phyloP scores from a whole-genome alignment of 2,888 invertebrate genomes.

The Papilio demoleus region DNA sequence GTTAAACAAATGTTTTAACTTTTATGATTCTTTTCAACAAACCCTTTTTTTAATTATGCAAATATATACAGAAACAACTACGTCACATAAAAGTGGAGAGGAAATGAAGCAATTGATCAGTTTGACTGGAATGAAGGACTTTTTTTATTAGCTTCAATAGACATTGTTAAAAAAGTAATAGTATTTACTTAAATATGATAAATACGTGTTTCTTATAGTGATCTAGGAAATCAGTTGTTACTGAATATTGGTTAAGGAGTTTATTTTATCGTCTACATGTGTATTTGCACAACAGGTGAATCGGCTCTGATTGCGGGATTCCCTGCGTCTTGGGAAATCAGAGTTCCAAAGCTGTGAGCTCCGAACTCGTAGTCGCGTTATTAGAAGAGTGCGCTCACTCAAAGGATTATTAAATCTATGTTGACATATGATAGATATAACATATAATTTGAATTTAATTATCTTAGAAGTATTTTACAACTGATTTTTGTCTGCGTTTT shows the following conservation, averaged over 20 bases:
- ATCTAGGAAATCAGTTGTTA: not conserved
- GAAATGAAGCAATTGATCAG: slow-evolving; percentile 13
- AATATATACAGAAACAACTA: slow-evolving; percentile 22
- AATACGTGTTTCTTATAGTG: no score
- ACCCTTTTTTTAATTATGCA: slow-evolving; percentile 17
- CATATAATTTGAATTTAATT: no score
- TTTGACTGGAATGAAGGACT: not conserved
- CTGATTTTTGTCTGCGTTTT: no score
- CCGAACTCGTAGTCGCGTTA: not conserved
- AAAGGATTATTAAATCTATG: slow-evolving; percentile 1
- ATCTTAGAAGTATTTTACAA: no score
- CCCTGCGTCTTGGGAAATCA: slow-evolving; percentile 21
- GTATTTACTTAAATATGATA: no score
- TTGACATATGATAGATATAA: no score
- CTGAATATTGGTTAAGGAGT: not conserved
- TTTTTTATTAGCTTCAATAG: not conserved
- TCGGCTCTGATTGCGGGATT: slow-evolving; percentile 9
- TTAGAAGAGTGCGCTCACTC: slow-evolving; percentile 9
- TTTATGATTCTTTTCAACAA: slow-evolving; percentile 19
- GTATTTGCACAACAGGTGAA: slow-evolving; percentile 14
- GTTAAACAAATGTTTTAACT: slow-evolving; percentile 27
- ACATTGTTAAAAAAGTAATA: no score
- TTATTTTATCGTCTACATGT: not conserved
- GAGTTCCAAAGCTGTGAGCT: not conserved
- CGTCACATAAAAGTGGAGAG: slow-evolving; percentile 9